Percentiles rank a stretch among this genome's conserved stretches.
phyloP scores from a whole-genome alignment of 2,797 vertebrate genomes.

The Glossophaga mutica region DNA sequence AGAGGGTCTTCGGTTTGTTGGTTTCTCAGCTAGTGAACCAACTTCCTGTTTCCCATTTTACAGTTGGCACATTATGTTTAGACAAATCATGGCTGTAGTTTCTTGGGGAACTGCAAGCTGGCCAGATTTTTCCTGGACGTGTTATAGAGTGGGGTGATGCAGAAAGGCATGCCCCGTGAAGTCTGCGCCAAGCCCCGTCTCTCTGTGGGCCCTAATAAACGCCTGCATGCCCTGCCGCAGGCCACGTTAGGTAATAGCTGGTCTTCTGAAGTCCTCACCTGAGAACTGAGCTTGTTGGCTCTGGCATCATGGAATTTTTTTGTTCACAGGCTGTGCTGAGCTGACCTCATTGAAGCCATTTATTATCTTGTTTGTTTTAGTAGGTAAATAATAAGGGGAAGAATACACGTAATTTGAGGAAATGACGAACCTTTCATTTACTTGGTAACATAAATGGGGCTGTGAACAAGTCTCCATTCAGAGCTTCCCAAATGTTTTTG shows the following conservation, averaged over 20 bases:
- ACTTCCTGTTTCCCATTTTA: slow-evolving; percentile 11
- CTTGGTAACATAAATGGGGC: neutral
- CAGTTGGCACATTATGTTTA: slow-evolving; percentile 15
- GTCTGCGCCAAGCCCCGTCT: neutral
- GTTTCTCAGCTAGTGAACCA: neutral
- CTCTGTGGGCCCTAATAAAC: neutral
- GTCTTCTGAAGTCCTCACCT: neutral
- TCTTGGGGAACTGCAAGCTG: neutral
- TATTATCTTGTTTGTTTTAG: neutral
- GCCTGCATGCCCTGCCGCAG: fast-evolving
- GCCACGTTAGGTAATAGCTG: no score
- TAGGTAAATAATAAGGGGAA: neutral
- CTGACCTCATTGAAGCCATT: neutral
- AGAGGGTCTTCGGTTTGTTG: neutral
- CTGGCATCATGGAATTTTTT: neutral
- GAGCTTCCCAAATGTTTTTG: neutral
- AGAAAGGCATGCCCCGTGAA: neutral
- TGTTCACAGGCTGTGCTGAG: neutral
- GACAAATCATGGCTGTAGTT: neutral
- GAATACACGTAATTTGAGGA: neutral
- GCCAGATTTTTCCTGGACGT: neutral
- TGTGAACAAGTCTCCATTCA: neutral
- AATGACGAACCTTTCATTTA: neutral
- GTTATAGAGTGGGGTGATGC: neutral
- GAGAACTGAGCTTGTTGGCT: neutral